Evolutionary conservation across 2,888 invertebrate species (phyloP).

Genomic region (Microdon myrmicae): DNA sequence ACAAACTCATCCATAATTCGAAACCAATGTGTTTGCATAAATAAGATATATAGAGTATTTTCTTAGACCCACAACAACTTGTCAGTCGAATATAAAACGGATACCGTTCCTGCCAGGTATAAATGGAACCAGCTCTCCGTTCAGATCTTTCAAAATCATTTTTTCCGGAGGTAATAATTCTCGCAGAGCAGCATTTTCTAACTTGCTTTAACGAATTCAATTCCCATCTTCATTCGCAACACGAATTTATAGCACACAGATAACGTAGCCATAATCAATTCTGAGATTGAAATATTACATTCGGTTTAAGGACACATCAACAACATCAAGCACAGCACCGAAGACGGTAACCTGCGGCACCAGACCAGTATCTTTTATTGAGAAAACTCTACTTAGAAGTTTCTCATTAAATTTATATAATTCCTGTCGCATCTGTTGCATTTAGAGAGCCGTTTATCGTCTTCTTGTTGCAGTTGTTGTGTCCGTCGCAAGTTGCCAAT

Average conservation of each 20-base stretch:
- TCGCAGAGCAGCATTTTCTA: no score
- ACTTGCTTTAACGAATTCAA: no score
- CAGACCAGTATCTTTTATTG: constrained; percentile 23
- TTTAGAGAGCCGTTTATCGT: constrained; percentile 2
- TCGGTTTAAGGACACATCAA: constrained; percentile 32
- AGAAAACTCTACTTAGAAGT: constrained; percentile 36
- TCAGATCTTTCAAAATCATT: no score
- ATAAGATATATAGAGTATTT: no score
- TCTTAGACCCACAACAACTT: no score
- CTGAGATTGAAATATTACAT: constrained; percentile 22
- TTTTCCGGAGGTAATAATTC: no score
- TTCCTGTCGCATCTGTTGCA: constrained; percentile 31
- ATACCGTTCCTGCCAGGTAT: no score
- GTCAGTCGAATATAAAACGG: no score
- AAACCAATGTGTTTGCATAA: no score
- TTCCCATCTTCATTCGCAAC: no score
- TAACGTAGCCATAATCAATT: constrained; percentile 24
- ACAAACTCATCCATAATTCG: no score
- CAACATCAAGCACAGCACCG: neutral
- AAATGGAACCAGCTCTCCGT: no score
- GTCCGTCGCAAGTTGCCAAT: neutral
- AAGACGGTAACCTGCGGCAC: neutral
- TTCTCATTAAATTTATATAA: constrained; percentile 46
- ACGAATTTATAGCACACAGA: constrained; percentile 26
- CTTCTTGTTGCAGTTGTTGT: constrained; percentile 3